Conservation (phyloP, 2,113 vertebrate species). For the Centropus unirufus region DNA sequence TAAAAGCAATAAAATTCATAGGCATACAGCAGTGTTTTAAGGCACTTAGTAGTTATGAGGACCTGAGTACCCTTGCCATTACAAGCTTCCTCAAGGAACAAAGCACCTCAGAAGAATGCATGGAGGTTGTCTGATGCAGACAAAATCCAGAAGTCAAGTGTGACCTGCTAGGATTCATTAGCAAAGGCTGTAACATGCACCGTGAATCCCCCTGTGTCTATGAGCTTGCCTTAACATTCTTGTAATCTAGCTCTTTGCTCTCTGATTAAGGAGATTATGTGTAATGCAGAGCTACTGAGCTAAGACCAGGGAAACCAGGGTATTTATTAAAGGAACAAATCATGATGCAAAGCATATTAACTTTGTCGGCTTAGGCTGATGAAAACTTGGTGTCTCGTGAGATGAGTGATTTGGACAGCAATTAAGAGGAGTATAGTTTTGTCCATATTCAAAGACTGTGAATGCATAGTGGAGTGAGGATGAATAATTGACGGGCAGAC, state of each 20-base stretch:
- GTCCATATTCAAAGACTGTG: neutral
- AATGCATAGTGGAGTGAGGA: neutral
- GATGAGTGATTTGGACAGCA: neutral
- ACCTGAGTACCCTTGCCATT: neutral
- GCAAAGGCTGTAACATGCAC: neutral
- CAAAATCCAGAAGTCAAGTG: neutral
- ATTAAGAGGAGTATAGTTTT: neutral
- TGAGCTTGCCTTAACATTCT: neutral
- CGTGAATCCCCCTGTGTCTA: neutral
- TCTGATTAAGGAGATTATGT: conserved; percentile 5
- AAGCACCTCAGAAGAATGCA: neutral
- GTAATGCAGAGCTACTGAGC: neutral
- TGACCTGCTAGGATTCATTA: neutral
- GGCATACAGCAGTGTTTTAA: neutral
- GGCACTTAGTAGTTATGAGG: neutral
- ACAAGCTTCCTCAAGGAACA: neutral
- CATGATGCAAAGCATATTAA: neutral
- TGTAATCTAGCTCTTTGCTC: neutral
- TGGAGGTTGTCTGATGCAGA: neutral
- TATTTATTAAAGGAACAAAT: conserved; percentile 16
- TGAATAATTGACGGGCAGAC: neutral
- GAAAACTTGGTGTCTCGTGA: neutral
- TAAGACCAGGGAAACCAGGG: neutral
- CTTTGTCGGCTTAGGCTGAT: neutral
- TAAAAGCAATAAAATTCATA: conserved; percentile 3